phyloP scores from a whole-genome alignment of 1,140 invertebrate genomes.

The Bradynema listronoti region DNA sequence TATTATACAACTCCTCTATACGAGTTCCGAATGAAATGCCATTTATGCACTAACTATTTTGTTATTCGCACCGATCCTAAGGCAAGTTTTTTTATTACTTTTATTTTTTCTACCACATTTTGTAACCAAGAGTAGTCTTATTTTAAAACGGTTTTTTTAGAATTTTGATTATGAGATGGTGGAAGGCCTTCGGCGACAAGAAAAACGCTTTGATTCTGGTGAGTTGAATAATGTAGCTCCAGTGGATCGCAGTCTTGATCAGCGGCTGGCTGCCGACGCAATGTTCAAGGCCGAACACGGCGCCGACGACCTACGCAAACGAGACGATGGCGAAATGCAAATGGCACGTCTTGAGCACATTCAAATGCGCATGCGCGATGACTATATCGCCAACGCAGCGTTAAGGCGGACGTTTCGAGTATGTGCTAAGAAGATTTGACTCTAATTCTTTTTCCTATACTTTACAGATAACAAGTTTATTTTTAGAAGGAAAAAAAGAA shows the following conservation, averaged over 20 bases:
- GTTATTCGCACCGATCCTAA: conserved; percentile 97
- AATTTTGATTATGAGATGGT: conserved; percentile 95
- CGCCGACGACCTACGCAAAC: conserved; percentile 45
- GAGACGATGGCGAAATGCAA: conserved; percentile 34
- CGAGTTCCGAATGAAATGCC: conserved; percentile 98
- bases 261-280: conserved; percentile 51
- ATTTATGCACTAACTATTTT: conserved; percentile 92
- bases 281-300: conserved; percentile 55
- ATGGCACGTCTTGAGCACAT: conserved; percentile 49
- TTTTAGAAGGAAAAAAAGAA: conserved; percentile 49
- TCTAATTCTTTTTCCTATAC: neutral
- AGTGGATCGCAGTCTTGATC: conserved; percentile 51
- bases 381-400: conserved; percentile 48
- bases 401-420: conserved; percentile 47
- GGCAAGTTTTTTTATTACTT: conserved; percentile 63
- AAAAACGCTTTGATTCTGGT: conserved; percentile 92
- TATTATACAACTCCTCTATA: conserved; percentile 93
- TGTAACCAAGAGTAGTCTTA: conserved; percentile 10
- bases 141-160: conserved; percentile 62
- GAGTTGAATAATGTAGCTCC: conserved; percentile 79
- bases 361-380: conserved; percentile 50
- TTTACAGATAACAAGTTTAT: conserved; percentile 26
- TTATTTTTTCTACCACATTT: neutral
- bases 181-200: conserved; percentile 85
- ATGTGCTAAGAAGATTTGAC: conserved; percentile 4